Evolutionary conservation across 2,888 invertebrate genomes (phyloP), one percentile per base, ranked within the genome.

Genomic region (Synanthedon andrenaeformis): DNA sequence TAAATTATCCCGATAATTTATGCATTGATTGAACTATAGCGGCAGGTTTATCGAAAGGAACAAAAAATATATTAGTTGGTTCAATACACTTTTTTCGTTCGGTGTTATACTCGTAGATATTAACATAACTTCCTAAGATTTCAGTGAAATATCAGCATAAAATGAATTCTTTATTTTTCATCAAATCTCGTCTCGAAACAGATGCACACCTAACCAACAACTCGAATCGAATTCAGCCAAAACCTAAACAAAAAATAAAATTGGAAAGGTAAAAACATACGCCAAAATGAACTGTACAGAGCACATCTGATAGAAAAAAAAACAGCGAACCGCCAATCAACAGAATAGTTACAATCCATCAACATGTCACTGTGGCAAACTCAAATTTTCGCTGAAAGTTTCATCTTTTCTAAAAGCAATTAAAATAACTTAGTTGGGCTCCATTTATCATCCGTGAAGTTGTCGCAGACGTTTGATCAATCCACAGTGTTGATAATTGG

Each of bases 291-390:
- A 12, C 12, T 45, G 13, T 45, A 4, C 10, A 3, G 35, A 10
- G 35, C n/a, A 45, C 45, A 14, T 45, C 45, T n/a, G 45, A 6
- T 45, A 14, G 45, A 56, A 58, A 59, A 68, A 66, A 61, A 59
- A 45, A 57, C 58, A 61, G 52, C 58, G 61, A 60, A 77, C 79
- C 78, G 77, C 77, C 80, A 83, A 84, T 83, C 82, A 77, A 68
- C 69, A 62, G 66, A 73, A 74, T 76, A 72, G 70, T 61, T 55
- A 59, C 67, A 71, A 79, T 80, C 79, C 75, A 79, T 80, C 79
- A 80, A 63, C 66, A 56, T 66, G 76, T 69, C 74, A 63, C 57
- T 60, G 62, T 63, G 59, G 62, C 63, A 61, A 68, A 70, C 69
- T 69, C 70, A 73, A 72, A 76, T 78, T 78, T 76, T 66, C 69